Percentiles rank a stretch among this genome's conserved stretches.
These are phyloP conservation scores for Epinephelus lanceolatus DNA, from an alignment of 2,113 vertebrate genomes.

Conservation along the genomic window DNA sequence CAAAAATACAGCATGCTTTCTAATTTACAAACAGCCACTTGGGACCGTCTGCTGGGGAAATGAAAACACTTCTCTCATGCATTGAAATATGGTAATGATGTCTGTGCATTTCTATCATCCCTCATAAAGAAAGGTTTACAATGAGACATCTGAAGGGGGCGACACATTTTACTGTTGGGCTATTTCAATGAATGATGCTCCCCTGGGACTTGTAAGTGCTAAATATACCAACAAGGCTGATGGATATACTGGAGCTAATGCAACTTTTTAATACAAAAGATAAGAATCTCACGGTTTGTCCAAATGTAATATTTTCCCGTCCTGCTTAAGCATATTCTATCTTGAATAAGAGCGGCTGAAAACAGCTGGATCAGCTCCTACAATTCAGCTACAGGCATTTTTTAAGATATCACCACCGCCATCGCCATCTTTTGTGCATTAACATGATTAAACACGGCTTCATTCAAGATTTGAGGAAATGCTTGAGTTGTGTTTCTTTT, in stretches of 20 bases:
- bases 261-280: slow-evolving; percentile 44
- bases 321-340: neutral
- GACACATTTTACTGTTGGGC: slow-evolving; percentile 58
- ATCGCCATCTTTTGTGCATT: slow-evolving; percentile 44
- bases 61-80: slow-evolving; percentile 45
- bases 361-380: slow-evolving; percentile 34
- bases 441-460: slow-evolving; percentile 57
- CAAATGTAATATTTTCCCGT: neutral
- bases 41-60: slow-evolving; percentile 46
- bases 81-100: slow-evolving; percentile 65
- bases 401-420: neutral
- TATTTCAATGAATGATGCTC: slow-evolving; percentile 73
- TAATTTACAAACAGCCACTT: slow-evolving; percentile 60
- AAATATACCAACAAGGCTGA: slow-evolving; percentile 69
- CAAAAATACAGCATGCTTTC: slow-evolving; percentile 54
- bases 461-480: slow-evolving; percentile 20
- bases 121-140: slow-evolving; percentile 64
- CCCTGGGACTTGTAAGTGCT: slow-evolving; percentile 57
- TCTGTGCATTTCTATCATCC: slow-evolving; percentile 54
- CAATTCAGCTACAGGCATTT: slow-evolving; percentile 19
- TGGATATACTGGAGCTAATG: slow-evolving; percentile 40
- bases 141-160: slow-evolving; percentile 61
- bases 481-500: slow-evolving; percentile 41
- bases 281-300: slow-evolving; percentile 20
- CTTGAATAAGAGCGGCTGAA: slow-evolving; percentile 21